Evolutionary conservation across 2,113 vertebrate genomes (phyloP), one percentile per base, ranked within the genome.

Genomic region (Pavo muticus): DNA sequence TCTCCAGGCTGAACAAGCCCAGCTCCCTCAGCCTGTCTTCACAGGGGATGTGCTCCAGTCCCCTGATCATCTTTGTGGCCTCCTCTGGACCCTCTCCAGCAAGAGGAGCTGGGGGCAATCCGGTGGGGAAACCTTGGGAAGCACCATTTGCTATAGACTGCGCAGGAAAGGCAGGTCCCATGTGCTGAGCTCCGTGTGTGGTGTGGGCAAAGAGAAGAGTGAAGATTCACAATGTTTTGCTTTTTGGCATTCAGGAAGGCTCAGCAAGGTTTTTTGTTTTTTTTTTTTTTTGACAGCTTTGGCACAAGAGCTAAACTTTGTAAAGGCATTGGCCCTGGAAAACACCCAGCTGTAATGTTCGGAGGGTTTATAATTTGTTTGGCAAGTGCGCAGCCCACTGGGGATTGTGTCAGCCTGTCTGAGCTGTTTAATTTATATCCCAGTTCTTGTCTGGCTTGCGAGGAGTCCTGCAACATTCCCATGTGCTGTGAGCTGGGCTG

Each of bases 401-500:
- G 73, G 84, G 54, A 9, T 37, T n/a, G 40, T 76, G 81, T 48
- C 63, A 87, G 30, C 78, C 72, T 59, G 77, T 69, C 70, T 6
- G 30, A 47, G 25, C 39, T 37, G 81, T 61, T 69, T 60, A 2
- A 14, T 94, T 95, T 50, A 2, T 35, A 30, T 57, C 70, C 73
- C 70, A 59, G 0, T 56, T 30, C 61, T 77, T 68, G 32, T 29
- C 69, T 63, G 63, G 40, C 39, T 84, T 37, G 8, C 40, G 64
- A 39, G 0, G 2, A 40, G n/a, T 7, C 1, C 17, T 18, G 29
- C 1, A 27, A 57, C 29, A 42, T 24, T 76, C 40, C 59, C 1
- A 0, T 47, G 72, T 10, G 61, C 27, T 6, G 20, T 1, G 20
- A 11, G 73, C 6, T 3, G 63, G 48, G 60, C 32, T 5, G 17